These are phyloP conservation scores for Felis chaus DNA, from an alignment of 2,113 vertebrate species.

Conservation along the genomic window DNA sequence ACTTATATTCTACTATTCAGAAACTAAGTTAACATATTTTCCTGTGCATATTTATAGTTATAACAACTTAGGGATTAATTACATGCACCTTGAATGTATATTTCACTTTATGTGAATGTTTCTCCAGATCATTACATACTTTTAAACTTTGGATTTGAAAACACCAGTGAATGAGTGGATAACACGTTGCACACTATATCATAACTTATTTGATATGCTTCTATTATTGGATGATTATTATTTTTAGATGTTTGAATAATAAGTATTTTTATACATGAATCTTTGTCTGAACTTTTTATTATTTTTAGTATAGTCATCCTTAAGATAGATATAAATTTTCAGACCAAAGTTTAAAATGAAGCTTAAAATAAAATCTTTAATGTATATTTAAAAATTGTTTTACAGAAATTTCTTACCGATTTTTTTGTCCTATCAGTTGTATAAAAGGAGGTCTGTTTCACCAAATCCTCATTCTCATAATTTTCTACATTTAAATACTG, in stretches of 20 bases:
- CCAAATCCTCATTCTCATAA: neutral
- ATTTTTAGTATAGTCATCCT: neutral
- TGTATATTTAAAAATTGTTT: neutral
- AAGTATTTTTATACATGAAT: neutral
- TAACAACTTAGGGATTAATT: neutral
- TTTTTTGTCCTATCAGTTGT: neutral
- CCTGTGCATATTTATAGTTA: neutral
- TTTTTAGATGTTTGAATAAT: neutral
- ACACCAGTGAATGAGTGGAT: neutral
- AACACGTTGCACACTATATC: neutral
- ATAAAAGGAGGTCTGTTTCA: neutral
- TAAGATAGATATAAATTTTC: neutral
- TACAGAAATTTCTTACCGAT: neutral
- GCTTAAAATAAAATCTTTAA: neutral
- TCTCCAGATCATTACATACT: neutral
- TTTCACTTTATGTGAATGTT: conserved; percentile 19
- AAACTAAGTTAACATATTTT: neutral
- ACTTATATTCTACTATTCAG: neutral
- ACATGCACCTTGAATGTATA: neutral
- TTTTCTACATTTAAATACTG: neutral
- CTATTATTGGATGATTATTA: neutral
- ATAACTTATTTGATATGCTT: neutral
- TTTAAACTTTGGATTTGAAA: conserved; percentile 22
- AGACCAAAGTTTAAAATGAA: neutral
- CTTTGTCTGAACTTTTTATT: neutral